Evolutionary conservation across 2,113 vertebrate genomes (phyloP), one percentile per base, ranked within the genome.

Genomic region (Hucho hucho): DNA sequence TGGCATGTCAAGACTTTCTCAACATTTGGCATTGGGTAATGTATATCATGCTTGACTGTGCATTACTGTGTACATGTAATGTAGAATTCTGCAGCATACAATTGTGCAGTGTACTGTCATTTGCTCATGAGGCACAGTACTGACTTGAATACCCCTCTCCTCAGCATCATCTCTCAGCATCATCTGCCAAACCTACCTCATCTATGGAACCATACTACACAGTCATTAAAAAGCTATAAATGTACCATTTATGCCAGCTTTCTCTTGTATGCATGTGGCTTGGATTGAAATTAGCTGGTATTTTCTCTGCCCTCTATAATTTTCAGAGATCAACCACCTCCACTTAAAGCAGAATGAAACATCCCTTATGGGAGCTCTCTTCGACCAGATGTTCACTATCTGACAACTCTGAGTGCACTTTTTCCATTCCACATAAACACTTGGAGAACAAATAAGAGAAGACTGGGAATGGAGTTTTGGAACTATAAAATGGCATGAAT

Each of bases 161-260:
- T 32, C 24, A 74, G 16, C n/a, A 65, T 65, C 22, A 24, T 32
- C 58, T 29, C 18, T 20, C 47, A 53, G 65, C 26, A 24, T 74
- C 37, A 56, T 67, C 64, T 66, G 63, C 32, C 65, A 74, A 74
- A 56, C 61, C 47, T n/a, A 43, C 46, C 9, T n/a, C 13, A 4
- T 67, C 28, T 14, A 46, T 43, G 20, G 70, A 66, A 72, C 28
- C 43, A n/a, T 28, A 28, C 58, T 22, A 56, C 65, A 64, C 12
- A 78, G 71, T 68, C 59, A 78, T 85, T 81, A 88, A 84, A 81
- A 76, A 49, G 4, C 70, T 84, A 83, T 83, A 91, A 88, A 88
- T 25, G 24, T 20, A 26, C 29, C 64, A 63, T 83, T 84, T 72
- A 76, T 90, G 74, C 69, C 80, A 68, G 72, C 83, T 73, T 69